Conservation (phyloP, 23 tunicate species). For the Botrylloides violaceus region DNA sequence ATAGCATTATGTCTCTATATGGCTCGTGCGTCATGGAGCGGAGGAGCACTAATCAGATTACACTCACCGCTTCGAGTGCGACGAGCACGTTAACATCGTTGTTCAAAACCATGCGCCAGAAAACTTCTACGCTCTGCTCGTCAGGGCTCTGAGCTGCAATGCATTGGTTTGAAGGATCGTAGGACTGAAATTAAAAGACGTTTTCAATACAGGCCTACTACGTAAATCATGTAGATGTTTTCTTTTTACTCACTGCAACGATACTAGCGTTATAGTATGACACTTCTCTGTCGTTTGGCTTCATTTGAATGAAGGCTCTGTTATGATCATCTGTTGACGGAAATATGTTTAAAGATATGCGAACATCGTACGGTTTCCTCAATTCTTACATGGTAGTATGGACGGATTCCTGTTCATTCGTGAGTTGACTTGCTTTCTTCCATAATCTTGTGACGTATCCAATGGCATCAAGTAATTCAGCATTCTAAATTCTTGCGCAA, state of each 20-base stretch:
- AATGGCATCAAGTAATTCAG: constrained; percentile 7
- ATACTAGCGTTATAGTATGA: constrained; percentile 20
- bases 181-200: constrained; percentile 1
- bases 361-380: background rate
- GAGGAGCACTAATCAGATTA: too few species aligned
- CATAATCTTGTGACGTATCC: constrained; percentile 16
- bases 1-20: too few species aligned
- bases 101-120: constrained; percentile 16
- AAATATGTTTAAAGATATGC: too few species aligned
- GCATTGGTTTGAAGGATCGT: constrained; percentile 1
- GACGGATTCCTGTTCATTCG: background rate
- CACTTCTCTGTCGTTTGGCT: constrained; percentile 5
- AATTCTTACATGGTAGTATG: constrained; percentile 18
- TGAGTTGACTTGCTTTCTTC: background rate
- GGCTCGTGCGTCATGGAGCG: too few species aligned
- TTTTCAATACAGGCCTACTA: background rate
- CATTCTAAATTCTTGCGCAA: constrained; percentile 5
- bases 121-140: background rate
- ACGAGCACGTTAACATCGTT: constrained; percentile 19
- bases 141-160: constrained; percentile 26
- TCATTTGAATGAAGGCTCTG: constrained; percentile 17
- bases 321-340: constrained; percentile 35
- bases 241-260: constrained; percentile 22
- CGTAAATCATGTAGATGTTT: background rate
- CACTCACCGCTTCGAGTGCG: constrained; percentile 5